phyloP scores from a whole-genome alignment of 2,888 invertebrate genomes.

The Catotricha subobsoleta region DNA sequence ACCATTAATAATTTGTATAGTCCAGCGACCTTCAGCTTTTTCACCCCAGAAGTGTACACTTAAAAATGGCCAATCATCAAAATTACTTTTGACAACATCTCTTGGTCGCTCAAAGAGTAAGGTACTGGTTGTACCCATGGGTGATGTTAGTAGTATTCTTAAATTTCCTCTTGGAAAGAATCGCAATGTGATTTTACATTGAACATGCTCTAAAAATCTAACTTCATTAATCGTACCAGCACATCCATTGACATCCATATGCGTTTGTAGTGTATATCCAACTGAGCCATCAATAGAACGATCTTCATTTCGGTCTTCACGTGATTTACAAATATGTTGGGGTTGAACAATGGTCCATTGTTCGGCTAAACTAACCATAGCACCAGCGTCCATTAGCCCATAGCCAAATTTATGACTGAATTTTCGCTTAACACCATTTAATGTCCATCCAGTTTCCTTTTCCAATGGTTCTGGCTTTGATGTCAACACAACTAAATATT shows the following conservation, averaged over 20 bases:
- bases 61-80: constrained; percentile 97
- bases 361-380: constrained; percentile 80
- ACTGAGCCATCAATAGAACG: constrained; percentile 56
- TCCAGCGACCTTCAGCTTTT: constrained; percentile 77
- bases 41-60: constrained; percentile 99
- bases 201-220: constrained; percentile 88
- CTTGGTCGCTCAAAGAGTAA: constrained; percentile 84
- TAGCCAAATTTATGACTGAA: constrained; percentile 97
- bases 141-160: constrained; percentile 71
- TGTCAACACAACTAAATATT: constrained; percentile 85
- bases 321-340: constrained; percentile 92
- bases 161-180: constrained; percentile 91
- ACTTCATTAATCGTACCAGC: constrained; percentile 74
- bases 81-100: constrained; percentile 81
- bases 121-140: constrained; percentile 84
- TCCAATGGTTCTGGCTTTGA: constrained; percentile 75
- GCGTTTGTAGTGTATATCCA: constrained; percentile 54
- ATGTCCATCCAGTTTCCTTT: constrained; percentile 84
- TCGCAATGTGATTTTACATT: constrained; percentile 80
- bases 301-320: too few relatives aligned
- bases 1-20: constrained; percentile 52
- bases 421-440: constrained; percentile 84
- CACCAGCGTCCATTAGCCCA: constrained; percentile 92
- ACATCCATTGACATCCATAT: constrained; percentile 85
- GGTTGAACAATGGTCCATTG: constrained; percentile 92